Base-by-base conservation (phyloP, 2,888 invertebrate species). In the Philhelius pedissequus region DNA sequence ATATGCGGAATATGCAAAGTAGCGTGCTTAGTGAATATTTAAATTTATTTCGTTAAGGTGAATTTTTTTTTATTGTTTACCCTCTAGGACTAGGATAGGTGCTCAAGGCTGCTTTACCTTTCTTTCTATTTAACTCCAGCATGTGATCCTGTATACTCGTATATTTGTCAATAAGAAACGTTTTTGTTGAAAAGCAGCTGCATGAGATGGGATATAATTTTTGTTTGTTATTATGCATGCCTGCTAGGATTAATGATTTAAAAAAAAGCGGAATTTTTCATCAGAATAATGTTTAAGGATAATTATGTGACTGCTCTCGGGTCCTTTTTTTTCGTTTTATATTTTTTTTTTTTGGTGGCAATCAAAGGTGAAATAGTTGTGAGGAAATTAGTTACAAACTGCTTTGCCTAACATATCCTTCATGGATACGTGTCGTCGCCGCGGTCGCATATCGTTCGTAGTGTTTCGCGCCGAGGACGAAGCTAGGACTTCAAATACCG, bases 11-110 rank as follows among this genome's bases (percentile, higher is more conserved):
- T 84, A 84, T 84, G 83, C 80, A 84, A 84, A 84, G 74, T 79
- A 83, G 79, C 74, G 73, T 74, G 83, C 68, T 82, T 83, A 79
- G 78, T 83, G 78, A 83, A 79, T 83, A 82, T 74, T 78, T 82
- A 69, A 82, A 56, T 82, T 73, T 76, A 13, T 79, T 68, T 75
- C 50, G 32, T 70, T 64, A 64, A 71, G 64, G 76, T 66, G 70
- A 81, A 40, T 54, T 79, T 43, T 45, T 52, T 70, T 35, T 50
- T 58, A 68, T 52, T 68, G 68, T 68, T 68, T 52, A 52, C 68
- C 68, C 52, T 64, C 48, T 48, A 64, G 64, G 48, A 48, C 32
- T 48, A 64, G 64, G 64, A 64, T 30, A 48, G 45, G 64, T 64
- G 64, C 64, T 60, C 40, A 60, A 60, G 38, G 38, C 58, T 48